Evolutionary conservation across 1,140 invertebrate species (phyloP).

Genomic region (Brachionus koreanus): DNA sequence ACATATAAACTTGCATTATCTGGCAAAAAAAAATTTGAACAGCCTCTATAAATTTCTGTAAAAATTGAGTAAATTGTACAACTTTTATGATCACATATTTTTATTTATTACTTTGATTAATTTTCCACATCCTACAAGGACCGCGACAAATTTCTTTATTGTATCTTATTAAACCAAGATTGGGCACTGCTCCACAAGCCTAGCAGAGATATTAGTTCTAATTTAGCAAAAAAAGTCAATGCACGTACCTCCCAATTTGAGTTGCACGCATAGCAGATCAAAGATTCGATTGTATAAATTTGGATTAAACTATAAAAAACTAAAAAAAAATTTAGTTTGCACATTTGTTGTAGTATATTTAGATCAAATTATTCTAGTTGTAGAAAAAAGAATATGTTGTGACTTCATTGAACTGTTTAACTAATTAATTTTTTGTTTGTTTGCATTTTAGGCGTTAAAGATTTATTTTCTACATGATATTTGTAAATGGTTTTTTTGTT

Average conservation of each 20-base stretch:
- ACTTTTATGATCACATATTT: background rate
- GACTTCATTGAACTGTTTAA: background rate
- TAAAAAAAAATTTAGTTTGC: background rate
- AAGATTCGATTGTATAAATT: background rate
- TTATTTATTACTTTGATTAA: background rate
- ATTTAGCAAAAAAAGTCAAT: background rate
- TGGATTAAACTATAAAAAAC: background rate
- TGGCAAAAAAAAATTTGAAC: background rate
- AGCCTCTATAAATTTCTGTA: background rate
- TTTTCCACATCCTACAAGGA: background rate
- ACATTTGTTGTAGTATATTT: background rate
- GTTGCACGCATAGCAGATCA: slow-evolving; percentile 4
- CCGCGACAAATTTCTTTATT: slow-evolving; percentile 24
- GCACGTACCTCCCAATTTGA: slow-evolving; percentile 15
- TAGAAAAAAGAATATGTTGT: background rate
- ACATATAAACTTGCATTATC: background rate
- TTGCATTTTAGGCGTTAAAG: background rate
- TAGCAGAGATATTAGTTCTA: background rate
- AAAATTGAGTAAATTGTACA: background rate
- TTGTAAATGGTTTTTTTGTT: background rate
- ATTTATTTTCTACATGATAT: background rate
- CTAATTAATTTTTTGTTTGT: background rate
- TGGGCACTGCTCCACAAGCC: background rate
- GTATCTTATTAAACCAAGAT: background rate
- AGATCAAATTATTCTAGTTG: background rate